Evolutionary conservation across 30 jellyfish, hydroid and myxozoan species (phyloP).

Genomic region (Morbakka virulenta): DNA sequence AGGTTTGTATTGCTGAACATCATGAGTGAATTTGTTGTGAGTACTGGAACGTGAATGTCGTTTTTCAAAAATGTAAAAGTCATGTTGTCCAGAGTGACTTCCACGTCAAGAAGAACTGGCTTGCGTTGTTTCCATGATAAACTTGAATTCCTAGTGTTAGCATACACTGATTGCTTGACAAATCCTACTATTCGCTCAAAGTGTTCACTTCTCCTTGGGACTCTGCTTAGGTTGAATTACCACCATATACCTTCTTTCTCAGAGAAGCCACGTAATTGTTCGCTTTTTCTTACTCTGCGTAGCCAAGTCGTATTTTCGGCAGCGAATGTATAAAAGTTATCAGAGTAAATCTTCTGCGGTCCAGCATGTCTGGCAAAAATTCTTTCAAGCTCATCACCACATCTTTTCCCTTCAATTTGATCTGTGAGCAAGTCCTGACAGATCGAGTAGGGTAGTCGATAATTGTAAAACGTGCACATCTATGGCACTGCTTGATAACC

Average conservation of each 20-base stretch:
- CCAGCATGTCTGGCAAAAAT: not conserved
- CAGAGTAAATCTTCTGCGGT: not conserved
- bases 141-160: not conserved
- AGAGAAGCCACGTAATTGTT: not conserved
- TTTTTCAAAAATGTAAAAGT: too few relatives aligned
- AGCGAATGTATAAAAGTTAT: not conserved
- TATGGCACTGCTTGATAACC: too few relatives aligned
- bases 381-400: not conserved
- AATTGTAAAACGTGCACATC: too few relatives aligned
- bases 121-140: too few relatives aligned
- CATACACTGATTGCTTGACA: not conserved
- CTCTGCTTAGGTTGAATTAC: not conserved
- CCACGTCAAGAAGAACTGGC: too few relatives aligned
- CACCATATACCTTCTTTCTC: not conserved
- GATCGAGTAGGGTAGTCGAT: too few relatives aligned
- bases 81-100: too few relatives aligned
- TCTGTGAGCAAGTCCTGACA: too few relatives aligned
- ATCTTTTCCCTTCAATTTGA: too few relatives aligned
- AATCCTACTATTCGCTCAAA: not conserved
- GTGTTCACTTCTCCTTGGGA: not conserved
- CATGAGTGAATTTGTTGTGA: not conserved
- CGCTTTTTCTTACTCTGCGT: not conserved
- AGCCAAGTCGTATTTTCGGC: not conserved
- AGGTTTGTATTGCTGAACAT: not conserved
- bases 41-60: not conserved